A percentile compares a stretch with the other conserved stretches of the same genome.
These are phyloP conservation scores for Ormyrus rosae DNA, from an alignment of 2,888 invertebrate genomes.

Conservation along the genomic window DNA sequence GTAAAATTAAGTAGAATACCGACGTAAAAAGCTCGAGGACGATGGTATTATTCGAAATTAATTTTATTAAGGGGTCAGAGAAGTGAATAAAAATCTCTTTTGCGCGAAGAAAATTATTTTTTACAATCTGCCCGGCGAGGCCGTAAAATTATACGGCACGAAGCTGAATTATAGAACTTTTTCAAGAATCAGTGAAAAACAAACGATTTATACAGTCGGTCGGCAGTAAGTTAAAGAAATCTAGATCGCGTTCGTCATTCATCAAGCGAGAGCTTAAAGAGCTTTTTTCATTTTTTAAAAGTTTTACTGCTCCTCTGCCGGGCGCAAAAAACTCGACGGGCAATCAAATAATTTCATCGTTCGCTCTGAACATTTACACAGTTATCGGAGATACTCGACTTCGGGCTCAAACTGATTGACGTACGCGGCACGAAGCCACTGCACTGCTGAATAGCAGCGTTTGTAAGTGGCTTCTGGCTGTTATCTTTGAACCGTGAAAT, in stretches of 20 bases:
- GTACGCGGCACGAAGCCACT: constrained; percentile 13
- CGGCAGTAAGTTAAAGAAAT: constrained; percentile 3
- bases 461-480: background rate
- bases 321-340: too few species aligned
- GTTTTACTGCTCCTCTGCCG: too few species aligned
- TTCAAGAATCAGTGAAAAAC: background rate
- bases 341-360: background rate
- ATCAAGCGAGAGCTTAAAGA: too few species aligned
- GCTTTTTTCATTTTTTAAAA: too few species aligned
- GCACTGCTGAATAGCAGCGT: constrained; percentile 4
- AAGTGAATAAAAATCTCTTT: too few species aligned
- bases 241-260: background rate
- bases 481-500: constrained; percentile 10
- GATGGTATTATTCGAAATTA: too few species aligned
- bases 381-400: constrained; percentile 1
- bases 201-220: background rate
- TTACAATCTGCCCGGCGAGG: too few species aligned
- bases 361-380: background rate
- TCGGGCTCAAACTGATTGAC: constrained; percentile 15
- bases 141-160: too few species aligned
- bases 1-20: too few species aligned
- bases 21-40: too few species aligned
- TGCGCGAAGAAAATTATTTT: too few species aligned
- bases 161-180: background rate
- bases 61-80: too few species aligned